phyloP scores from a whole-genome alignment of 1,140 invertebrate genomes.

The Luehdorfia chinensis region DNA sequence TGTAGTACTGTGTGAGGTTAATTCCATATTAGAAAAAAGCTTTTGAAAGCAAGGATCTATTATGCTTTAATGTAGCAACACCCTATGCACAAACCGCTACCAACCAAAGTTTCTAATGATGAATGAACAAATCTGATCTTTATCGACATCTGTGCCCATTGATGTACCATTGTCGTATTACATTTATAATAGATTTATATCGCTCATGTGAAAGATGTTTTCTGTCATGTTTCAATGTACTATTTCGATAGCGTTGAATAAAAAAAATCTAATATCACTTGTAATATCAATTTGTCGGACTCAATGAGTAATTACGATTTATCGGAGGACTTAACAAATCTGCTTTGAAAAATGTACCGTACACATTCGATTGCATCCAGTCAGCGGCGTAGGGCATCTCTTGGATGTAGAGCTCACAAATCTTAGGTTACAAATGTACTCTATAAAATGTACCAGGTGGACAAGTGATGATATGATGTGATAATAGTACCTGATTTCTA shows the following conservation, averaged over 20 bases:
- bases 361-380: slow-evolving; percentile 5
- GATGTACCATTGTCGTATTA: slow-evolving; percentile 57
- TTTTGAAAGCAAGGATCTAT: too few species aligned
- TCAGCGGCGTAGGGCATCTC: slow-evolving; percentile 2
- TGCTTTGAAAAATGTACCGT: slow-evolving; percentile 9
- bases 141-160: slow-evolving; percentile 33
- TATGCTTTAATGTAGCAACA: slow-evolving; percentile 1
- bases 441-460: too few species aligned
- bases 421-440: slow-evolving; percentile 4
- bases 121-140: slow-evolving; percentile 50
- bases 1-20: too few species aligned
- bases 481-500: too few species aligned
- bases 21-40: too few species aligned
- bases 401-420: slow-evolving; percentile 9
- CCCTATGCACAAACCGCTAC: slow-evolving; percentile 11
- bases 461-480: too few species aligned
- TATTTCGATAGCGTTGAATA: slow-evolving; percentile 28
- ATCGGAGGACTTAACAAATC: slow-evolving; percentile 5
- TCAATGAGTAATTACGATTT: slow-evolving; percentile 3
- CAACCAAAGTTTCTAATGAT: slow-evolving; percentile 30
- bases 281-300: slow-evolving; percentile 12
- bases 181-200: slow-evolving; percentile 57
- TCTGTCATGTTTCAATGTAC: slow-evolving; percentile 39
- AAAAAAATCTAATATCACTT: slow-evolving; percentile 45
- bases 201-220: slow-evolving; percentile 34